Base-by-base conservation (phyloP, 1,140 invertebrate genomes). In the Megalopta genalis region DNA sequence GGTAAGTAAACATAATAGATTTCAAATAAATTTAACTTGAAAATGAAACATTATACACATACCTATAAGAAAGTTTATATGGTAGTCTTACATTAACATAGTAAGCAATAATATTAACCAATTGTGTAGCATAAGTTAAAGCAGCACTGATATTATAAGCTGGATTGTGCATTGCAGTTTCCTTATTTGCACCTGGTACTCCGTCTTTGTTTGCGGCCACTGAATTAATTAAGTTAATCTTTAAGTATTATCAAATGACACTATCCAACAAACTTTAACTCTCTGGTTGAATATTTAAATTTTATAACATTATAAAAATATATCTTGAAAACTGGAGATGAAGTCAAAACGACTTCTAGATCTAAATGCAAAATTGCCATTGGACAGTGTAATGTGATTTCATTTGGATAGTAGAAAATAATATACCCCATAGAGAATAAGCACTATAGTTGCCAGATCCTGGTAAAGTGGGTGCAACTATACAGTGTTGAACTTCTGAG, bases 121-220 rank as follows among this genome's bases (percentile, higher is more conserved):
- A 93, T 93, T 98, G 97, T 73, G 96, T 95, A 23, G 95, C 95
- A 90, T 97, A 97, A 65, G 95, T 95, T 46, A 98, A 94, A 64
- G 96, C 97, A 54, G 96, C 96, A 88, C 94, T 95, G 67, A 97
- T 96, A 75, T 95, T 95, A 88, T 96, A 96, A 16, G 95, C 95
- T 63, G 95, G 94, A 92, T 96, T 96, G 83, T 94, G 93, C 81
- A 94, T 94, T 42, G 93, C 93, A 86, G 92, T 90, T 85, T 93
- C 89, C 85, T 92, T 93, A 87, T 94, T 91, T 86, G 93, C 92
- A 54, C 94, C 93, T 72, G 94, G 94, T 1, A 95, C 94, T 81
- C 94, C 94, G 85, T 95, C 95, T 88, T 95, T 95, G 88, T 95
- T 95, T 84, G 95, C 93, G 60, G 95, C 93, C 85, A 96, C 95